Evolutionary conservation across 2,113 vertebrate genomes (phyloP).

Genomic region (Sturnus vulgaris): DNA sequence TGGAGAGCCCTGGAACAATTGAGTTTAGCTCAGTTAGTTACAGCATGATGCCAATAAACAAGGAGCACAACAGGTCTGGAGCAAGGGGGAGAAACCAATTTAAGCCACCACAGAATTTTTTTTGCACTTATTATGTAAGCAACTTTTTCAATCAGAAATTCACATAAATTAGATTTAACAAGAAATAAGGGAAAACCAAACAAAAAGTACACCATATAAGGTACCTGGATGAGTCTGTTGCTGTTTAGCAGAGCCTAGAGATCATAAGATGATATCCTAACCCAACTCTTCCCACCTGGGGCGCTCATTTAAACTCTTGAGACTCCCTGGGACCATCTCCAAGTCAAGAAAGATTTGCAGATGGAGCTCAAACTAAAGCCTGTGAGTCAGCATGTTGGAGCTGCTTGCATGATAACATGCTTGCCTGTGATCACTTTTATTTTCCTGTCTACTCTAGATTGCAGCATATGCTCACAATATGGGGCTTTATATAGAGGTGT

Average conservation of each 20-base stretch:
- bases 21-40: neutral
- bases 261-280: neutral
- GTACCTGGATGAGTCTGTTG: neutral
- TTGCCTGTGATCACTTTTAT: neutral
- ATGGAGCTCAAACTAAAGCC: neutral
- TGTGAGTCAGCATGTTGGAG: neutral
- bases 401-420: neutral
- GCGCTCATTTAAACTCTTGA: neutral
- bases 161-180: neutral
- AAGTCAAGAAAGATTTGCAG: neutral
- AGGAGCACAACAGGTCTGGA: neutral
- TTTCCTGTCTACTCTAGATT: neutral
- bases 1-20: neutral
- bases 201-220: neutral
- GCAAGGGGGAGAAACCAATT: neutral
- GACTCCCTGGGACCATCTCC: neutral
- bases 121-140: neutral
- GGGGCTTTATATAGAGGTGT: neutral
- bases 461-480: neutral
- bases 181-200: neutral
- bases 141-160: neutral
- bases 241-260: neutral
- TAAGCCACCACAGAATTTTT: neutral
- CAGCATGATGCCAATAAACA: neutral
- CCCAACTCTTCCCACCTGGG: neutral